Evolutionary conservation across 1,140 invertebrate genomes (phyloP), one percentile per base, ranked within the genome.

Genomic region (Drosophila carrolli): DNA sequence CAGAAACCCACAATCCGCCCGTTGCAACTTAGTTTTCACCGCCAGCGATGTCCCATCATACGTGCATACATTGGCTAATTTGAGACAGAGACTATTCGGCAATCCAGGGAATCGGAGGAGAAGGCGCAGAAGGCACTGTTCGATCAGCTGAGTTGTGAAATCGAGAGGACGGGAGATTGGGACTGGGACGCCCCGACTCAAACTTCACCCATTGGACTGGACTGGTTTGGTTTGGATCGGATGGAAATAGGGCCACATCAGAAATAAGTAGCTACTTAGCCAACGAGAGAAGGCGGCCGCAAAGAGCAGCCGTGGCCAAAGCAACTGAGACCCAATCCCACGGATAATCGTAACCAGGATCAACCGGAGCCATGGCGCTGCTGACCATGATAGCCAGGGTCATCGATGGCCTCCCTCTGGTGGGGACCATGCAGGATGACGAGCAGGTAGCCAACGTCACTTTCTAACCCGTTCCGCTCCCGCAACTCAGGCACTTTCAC

Each of bases 391-490:
- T 99, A 90, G 98, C 98, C 4, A 94, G 99, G 75, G 95, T 99
- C 73, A 95, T 96, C 65, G 99, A 99, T 94, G 98, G 98, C 6
- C 94, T 99, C 66, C 98, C 98, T 48, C 93, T 99, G 75, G 97
- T 98, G 35, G 99, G 98, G 37, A 98, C 98, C 35, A 98, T 99
- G 95, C 98, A 99, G 93, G 98, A 99, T 91, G 98, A 99, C 92
- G 98, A 99, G 93, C 97, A 99, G 95, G 98, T 99, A 43, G 19
- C 10, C n/a, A 13, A n/a, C 48, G 6, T 11, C 14, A 53, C 59
- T 51, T 66, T 67, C 54, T 29, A 44, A 13, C 4, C n/a, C 11
- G 23, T 38, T 23, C 27, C 5, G 8, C 27, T 46, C 0, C 8
- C 37, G 10, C 48, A 23, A 53, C 51, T 19, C 19, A 27, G 10